Conservation (phyloP, 1,140 invertebrate species). For the Camponotus vicinus region DNA sequence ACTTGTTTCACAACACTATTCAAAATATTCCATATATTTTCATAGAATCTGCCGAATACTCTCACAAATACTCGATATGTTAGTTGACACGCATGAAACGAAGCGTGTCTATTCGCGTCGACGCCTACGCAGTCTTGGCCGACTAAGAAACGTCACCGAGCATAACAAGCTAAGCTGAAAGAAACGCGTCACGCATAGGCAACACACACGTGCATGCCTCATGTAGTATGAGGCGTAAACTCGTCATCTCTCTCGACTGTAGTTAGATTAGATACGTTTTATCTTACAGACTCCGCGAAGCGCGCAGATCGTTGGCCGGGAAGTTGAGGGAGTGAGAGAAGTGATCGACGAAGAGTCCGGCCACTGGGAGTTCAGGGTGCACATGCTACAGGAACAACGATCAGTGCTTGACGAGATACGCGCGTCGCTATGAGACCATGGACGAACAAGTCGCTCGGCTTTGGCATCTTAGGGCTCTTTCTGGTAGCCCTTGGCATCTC, state of each 20-base stretch:
- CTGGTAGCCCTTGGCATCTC: slow-evolving; percentile 81
- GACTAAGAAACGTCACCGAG: not conserved
- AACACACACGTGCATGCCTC: not conserved
- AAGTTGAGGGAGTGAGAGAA: slow-evolving; percentile 3
- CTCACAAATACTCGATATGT: no score
- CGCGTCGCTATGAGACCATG: slow-evolving; percentile 81
- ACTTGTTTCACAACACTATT: not conserved
- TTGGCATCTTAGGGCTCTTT: slow-evolving; percentile 79
- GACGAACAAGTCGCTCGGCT: slow-evolving; percentile 78
- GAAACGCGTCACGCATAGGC: not conserved
- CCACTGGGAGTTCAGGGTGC: slow-evolving; percentile 48
- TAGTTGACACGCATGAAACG: not conserved
- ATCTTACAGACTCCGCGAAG: slow-evolving; percentile 67
- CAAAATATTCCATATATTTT: not conserved
- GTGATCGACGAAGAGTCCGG: slow-evolving; percentile 54
- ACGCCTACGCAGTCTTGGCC: not conserved
- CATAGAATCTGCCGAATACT: not conserved
- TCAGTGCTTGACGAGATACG: slow-evolving; percentile 36
- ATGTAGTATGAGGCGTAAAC: not conserved
- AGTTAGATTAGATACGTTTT: slow-evolving; percentile 75
- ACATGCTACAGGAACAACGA: slow-evolving; percentile 73
- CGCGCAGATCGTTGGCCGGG: not conserved
- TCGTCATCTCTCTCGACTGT: not conserved
- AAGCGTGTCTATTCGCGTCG: not conserved
- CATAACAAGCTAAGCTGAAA: not conserved